Conservation (phyloP, 2,113 vertebrate species). For the Corvus moneduloides region DNA sequence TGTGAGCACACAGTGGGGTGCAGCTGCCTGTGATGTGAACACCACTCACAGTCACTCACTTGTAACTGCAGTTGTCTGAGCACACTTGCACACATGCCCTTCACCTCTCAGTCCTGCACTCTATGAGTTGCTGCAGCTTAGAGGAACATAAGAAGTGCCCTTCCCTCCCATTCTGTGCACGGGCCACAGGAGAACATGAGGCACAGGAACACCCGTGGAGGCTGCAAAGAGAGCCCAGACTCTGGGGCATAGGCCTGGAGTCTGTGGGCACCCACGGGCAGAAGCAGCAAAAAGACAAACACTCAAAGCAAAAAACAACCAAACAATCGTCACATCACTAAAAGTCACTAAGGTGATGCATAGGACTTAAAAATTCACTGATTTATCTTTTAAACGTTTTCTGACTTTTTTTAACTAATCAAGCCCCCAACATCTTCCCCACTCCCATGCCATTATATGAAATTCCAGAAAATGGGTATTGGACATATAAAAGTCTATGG, state of each 20-base stretch:
- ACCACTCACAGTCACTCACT: neutral
- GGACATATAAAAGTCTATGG: neutral
- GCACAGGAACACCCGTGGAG: accelerated
- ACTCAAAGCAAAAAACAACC: neutral
- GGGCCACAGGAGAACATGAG: neutral
- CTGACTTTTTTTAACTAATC: neutral
- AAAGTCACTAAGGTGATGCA: neutral
- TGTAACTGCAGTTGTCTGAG: neutral
- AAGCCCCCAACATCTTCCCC: neutral
- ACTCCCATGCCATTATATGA: neutral
- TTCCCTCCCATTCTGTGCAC: neutral
- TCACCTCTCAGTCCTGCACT: neutral
- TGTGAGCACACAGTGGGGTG: neutral
- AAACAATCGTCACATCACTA: neutral
- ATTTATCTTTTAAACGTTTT: neutral
- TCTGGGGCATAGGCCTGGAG: neutral
- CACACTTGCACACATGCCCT: accelerated
- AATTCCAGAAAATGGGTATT: neutral
- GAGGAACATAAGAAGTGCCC: neutral
- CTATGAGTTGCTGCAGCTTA: neutral
- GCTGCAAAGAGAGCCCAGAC: neutral
- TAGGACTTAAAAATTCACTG: neutral
- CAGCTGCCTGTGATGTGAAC: neutral
- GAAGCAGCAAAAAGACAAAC: neutral
- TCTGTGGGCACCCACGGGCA: neutral